Evolutionary conservation across 64 coral and sea anemone genomes (phyloP), one percentile per base, ranked within the genome.

Genomic region (Stylophora pistillata): DNA sequence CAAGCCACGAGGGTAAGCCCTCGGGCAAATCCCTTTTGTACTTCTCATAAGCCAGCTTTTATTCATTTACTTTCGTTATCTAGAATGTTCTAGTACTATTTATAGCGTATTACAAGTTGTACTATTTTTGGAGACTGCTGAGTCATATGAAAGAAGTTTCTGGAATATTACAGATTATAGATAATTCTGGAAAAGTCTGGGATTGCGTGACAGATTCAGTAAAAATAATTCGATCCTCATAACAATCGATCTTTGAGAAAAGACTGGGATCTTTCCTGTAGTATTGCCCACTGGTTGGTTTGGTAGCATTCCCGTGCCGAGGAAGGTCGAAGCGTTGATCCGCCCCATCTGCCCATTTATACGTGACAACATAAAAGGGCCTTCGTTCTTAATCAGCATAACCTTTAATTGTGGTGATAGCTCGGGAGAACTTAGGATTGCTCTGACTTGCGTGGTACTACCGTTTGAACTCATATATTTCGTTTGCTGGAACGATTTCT

Each of bases 311-410:
- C 31, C 85, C 78, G 54, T 93, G 77, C 52, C 91, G 69, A 60
- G 66, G 91, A 74, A 32, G 66, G 21, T 88, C 60, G 26, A 92
- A 92, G 60, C 66, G 85, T 82, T 88, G 78, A 56, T 87, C 76
- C 71, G 10, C 86, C 73, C 75, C 86, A 76, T 87, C 74, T 57
- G 91, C 34, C 85, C 85, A 77, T 55, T 83, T 88, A 56, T 80
- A 93, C 73, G 74, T 93, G 10, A 87, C 77, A 30, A 93, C 56
- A 74, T 81, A 93, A 78, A 93, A 93, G 62, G 91, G 85, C 65
- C 54, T 82, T 53, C 28, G 72, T 57, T 80, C 88, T 82, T 90
- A 82, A 73, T 90, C 88, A 52, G 30, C 57, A 66, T 77, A 89
- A 78, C 13, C 32, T 61, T 37, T 77, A 58, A 76, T 25, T 55